phyloP scores from a whole-genome alignment of 2,888 invertebrate species.

The Orthonychiurus folsomi region DNA sequence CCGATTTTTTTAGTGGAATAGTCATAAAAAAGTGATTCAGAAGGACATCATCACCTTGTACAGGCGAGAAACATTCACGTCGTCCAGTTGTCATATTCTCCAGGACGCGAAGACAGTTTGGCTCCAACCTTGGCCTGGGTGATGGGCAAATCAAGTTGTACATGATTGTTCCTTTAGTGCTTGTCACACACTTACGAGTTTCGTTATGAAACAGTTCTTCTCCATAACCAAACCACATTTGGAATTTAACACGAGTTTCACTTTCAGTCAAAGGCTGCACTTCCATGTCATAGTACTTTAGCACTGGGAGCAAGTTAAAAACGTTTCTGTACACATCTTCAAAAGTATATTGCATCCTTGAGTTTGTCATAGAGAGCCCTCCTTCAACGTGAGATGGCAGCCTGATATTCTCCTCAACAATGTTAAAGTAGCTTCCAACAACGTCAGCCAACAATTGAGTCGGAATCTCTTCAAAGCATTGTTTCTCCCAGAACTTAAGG shows the following conservation, averaged over 20 bases:
- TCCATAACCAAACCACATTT: too few relatives aligned
- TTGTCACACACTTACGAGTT: too few relatives aligned
- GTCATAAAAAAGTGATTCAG: background rate
- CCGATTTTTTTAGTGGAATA: background rate
- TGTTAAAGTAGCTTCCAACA: background rate
- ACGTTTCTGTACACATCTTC: too few relatives aligned
- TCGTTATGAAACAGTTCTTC: too few relatives aligned
- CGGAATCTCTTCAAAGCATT: background rate
- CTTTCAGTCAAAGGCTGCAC: too few relatives aligned
- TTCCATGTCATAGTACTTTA: too few relatives aligned
- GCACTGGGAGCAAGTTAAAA: too few relatives aligned
- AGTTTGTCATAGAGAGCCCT: too few relatives aligned
- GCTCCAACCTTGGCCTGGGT: background rate
- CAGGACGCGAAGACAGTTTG: background rate
- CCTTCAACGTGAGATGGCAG: too few relatives aligned
- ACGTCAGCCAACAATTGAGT: background rate
- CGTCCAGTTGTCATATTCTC: background rate
- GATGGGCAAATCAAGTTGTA: background rate
- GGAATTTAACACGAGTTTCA: too few relatives aligned
- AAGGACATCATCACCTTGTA: background rate
- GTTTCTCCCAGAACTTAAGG: background rate
- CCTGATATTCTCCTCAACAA: background rate
- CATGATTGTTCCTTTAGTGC: background rate
- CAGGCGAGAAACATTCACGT: background rate
- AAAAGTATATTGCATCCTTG: too few relatives aligned